phyloP scores from a whole-genome alignment of 1,140 invertebrate genomes.

The Bilobella aurantiaca region DNA sequence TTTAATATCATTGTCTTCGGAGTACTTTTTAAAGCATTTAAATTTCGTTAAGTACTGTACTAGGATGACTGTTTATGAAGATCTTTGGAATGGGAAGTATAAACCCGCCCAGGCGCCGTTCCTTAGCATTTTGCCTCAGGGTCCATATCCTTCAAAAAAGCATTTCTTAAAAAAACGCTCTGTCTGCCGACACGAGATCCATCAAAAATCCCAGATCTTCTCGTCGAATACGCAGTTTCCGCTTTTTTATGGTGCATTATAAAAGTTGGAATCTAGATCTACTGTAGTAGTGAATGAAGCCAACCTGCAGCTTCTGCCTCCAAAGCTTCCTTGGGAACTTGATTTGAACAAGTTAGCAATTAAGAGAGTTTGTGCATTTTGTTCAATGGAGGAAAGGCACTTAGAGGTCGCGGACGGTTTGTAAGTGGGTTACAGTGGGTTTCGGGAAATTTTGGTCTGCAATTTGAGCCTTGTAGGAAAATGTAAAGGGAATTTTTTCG shows the following conservation, averaged over 20 bases:
- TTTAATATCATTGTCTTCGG: too few relatives aligned
- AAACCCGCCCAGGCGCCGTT: conserved; percentile 35
- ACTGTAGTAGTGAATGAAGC: neutral
- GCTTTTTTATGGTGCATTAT: too few relatives aligned
- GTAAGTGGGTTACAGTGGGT: too few relatives aligned
- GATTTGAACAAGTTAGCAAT: neutral
- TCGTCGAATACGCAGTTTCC: conserved; percentile 31
- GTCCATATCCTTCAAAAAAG: conserved; percentile 28
- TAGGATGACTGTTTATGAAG: conserved; percentile 17
- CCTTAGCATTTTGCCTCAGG: conserved; percentile 29
- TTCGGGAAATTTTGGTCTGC: too few relatives aligned
- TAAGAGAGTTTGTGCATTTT: neutral
- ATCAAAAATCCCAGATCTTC: conserved; percentile 31
- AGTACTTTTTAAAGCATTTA: too few relatives aligned
- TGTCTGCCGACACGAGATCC: conserved; percentile 32
- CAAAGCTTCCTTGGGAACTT: too few relatives aligned
- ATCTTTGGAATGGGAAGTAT: conserved; percentile 34
- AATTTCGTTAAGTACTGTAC: too few relatives aligned
- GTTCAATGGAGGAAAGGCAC: neutral
- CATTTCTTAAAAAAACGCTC: neutral
- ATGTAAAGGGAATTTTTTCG: too few relatives aligned
- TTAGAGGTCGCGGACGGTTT: too few relatives aligned
- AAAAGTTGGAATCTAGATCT: too few relatives aligned
- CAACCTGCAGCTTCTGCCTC: neutral
- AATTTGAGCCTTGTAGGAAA: too few relatives aligned